These are phyloP conservation scores for Pionites leucogaster DNA, from an alignment of 2,113 vertebrate species.

Conservation along the genomic window DNA sequence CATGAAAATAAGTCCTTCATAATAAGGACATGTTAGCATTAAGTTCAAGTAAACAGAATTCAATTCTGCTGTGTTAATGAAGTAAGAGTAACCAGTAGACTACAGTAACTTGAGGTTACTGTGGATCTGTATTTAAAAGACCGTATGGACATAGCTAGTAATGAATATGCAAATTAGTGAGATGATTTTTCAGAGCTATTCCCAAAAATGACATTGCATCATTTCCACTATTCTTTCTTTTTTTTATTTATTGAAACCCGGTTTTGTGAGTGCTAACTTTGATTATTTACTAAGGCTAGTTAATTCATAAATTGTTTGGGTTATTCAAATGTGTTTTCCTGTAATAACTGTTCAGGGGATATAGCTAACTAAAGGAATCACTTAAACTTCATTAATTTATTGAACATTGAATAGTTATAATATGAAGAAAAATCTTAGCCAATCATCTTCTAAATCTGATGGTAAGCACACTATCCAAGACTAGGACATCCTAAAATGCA, in stretches of 20 bases:
- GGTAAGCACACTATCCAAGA: neutral
- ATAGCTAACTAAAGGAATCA: neutral
- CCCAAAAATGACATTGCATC: neutral
- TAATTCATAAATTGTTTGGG: neutral
- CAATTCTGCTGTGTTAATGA: neutral
- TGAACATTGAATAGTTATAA: neutral
- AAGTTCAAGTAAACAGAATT: neutral
- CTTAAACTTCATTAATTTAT: neutral
- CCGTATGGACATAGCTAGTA: neutral
- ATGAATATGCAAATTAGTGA: neutral
- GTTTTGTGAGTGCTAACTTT: neutral
- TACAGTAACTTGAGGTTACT: neutral
- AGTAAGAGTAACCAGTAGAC: neutral
- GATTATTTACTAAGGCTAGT: neutral
- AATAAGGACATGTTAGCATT: neutral
- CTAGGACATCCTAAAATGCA: neutral
- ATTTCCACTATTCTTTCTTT: neutral
- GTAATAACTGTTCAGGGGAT: neutral
- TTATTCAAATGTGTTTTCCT: neutral
- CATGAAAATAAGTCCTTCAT: neutral
- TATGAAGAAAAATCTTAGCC: neutral
- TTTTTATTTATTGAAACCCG: neutral
- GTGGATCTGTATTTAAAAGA: neutral
- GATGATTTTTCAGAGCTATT: neutral
- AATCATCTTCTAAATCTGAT: neutral